phyloP scores from a whole-genome alignment of 2,113 vertebrate species.

The Loxodonta africana region DNA sequence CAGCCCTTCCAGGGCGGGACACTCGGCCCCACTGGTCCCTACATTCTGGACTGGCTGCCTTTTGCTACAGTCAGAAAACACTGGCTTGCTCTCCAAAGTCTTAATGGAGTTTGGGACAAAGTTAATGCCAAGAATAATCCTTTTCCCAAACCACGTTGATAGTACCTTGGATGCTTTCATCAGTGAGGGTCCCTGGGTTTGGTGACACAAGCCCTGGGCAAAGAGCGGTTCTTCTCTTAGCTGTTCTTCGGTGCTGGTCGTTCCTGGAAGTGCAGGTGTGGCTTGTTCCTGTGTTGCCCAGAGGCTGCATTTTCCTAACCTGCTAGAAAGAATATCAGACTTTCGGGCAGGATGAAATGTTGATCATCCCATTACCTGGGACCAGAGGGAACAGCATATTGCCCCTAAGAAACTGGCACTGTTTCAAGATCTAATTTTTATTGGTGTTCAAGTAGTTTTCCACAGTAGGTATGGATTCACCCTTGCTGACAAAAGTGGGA shows the following conservation, averaged over 20 bases:
- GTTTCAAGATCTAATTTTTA: conserved; percentile 41
- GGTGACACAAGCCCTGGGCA: neutral
- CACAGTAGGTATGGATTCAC: neutral
- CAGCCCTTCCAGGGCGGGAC: neutral
- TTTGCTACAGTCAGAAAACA: neutral
- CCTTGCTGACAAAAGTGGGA: neutral
- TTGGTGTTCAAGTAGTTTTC: conserved; percentile 47
- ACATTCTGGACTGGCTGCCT: neutral
- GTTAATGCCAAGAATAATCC: neutral
- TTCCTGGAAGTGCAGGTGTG: conserved; percentile 34
- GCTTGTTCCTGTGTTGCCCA: conserved; percentile 28
- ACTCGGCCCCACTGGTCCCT: neutral
- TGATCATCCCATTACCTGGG: neutral
- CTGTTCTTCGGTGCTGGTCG: conserved; percentile 23
- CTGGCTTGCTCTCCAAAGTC: conserved; percentile 60
- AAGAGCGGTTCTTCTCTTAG: conserved; percentile 35
- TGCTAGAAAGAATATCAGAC: neutral
- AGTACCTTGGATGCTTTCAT: conserved; percentile 42
- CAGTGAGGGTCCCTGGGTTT: neutral
- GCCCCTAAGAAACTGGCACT: conserved; percentile 45
- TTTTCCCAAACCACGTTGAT: conserved; percentile 58
- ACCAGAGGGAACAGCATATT: neutral
- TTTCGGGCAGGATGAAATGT: conserved; percentile 14
- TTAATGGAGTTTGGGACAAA: conserved; percentile 28
- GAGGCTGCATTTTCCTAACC: conserved; percentile 52